Base-by-base conservation (phyloP, 2,797 vertebrate species). In the Thunnus albacares region DNA sequence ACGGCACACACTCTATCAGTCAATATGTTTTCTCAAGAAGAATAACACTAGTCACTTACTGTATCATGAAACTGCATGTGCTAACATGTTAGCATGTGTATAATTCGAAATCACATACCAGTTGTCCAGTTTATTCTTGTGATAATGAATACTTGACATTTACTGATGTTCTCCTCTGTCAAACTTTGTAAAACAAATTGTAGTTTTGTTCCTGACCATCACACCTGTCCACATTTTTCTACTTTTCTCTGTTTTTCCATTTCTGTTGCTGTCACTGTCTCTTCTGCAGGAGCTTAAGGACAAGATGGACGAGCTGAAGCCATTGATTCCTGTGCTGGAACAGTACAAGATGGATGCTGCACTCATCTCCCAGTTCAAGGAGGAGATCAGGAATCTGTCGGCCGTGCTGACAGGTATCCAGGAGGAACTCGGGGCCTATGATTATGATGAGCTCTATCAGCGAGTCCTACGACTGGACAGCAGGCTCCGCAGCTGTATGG, bases 261-360 rank as follows among this genome's bases (percentile, higher is more conserved):
- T 49, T 76, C 51, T 67, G 61, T 58, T 22, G 45, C 80, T 59
- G 72, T 70, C 65, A 14, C 59, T 75, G 61, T 81, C 66, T 30
- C 66, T 76, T 81, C 60, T 82, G 81, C 89, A 99, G 98, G 98
- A 99, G 91, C 87, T 99, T 85, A 97, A 97, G 80, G 98, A 98
- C 89, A 98, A 98, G 89, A 99, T 99, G 98, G 97, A 98, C 26
- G 97, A 98, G 89, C 96, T 99, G 67, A 95, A 97, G 88, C 98
- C 98, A 18, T 83, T 99, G 93, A 99, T 99, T 87, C 98, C 98
- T 0, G 98, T 99, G 77, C 91, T 99, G 91, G 98, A 99, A 89
- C 98, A 99, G 92, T 99, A 99, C 93, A 99, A 99, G 95, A 99
- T 97, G 43, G 98, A 99, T 71, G 97, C 98, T 57, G 97, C 96